Percentiles rank a stretch among this genome's conserved stretches.
Conservation (phyloP, 2,113 vertebrate genomes). For the Podarcis muralis region DNA sequence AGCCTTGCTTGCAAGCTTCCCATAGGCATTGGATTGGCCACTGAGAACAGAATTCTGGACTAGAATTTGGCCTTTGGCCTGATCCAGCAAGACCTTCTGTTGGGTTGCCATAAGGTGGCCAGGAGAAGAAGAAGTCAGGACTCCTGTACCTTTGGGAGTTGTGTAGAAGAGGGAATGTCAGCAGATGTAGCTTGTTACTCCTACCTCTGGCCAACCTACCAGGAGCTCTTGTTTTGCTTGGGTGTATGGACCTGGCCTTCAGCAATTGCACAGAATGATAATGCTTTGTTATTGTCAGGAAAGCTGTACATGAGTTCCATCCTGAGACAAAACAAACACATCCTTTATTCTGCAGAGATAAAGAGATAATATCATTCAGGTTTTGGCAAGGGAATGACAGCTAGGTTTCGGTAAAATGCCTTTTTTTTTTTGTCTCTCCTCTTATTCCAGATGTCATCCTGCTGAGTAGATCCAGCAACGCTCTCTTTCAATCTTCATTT, state of each 20-base stretch:
- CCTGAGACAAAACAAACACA: neutral
- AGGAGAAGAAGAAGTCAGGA: no score
- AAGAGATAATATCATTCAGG: neutral
- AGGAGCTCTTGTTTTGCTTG: neutral
- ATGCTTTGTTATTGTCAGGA: neutral
- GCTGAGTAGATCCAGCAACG: constrained; percentile 1
- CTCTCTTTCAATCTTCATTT: neutral
- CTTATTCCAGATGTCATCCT: constrained; percentile 27
- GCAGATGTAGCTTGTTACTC: no score
- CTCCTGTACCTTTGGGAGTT: no score
- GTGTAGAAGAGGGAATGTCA: no score
- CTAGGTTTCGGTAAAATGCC: neutral
- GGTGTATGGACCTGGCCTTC: no score
- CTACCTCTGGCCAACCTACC: neutral
- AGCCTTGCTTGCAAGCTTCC: no score
- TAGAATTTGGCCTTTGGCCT: no score
- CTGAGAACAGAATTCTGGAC: no score
- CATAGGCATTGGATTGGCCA: no score
- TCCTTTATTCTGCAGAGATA: neutral
- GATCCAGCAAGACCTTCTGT: no score
- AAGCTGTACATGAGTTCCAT: neutral
- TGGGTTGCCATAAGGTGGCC: no score
- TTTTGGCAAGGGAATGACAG: neutral
- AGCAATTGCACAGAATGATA: neutral
- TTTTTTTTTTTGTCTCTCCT: neutral